Percentiles rank a stretch among this genome's conserved stretches.
Conservation (phyloP, 2,888 invertebrate genomes). For the Leptinotarsa haldemani region DNA sequence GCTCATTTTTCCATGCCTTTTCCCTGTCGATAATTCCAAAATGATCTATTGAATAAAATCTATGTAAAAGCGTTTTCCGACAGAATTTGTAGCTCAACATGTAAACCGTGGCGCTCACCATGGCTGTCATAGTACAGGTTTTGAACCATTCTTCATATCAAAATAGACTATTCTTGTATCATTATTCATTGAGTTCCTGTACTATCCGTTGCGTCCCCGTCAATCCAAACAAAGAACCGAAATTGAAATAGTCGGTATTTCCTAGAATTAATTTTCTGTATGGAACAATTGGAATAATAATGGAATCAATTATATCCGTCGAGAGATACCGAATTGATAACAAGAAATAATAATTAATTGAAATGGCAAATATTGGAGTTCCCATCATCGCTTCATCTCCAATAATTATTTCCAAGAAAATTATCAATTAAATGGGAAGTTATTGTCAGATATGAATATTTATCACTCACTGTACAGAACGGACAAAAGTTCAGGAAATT, state of each 20-base stretch:
- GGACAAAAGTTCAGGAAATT: background rate
- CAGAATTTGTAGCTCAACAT: too few species aligned
- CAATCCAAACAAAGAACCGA: slow-evolving; percentile 32
- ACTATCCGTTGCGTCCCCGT: background rate
- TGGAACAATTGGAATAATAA: slow-evolving; percentile 57
- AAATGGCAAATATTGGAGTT: slow-evolving; percentile 60
- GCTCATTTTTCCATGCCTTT: too few species aligned
- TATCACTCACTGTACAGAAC: slow-evolving; percentile 2
- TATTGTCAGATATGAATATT: slow-evolving; percentile 27
- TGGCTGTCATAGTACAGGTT: background rate
- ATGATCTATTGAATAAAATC: too few species aligned
- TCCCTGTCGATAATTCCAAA: too few species aligned
- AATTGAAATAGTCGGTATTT: slow-evolving; percentile 42
- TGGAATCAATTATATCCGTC: slow-evolving; percentile 62
- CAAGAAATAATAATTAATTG: slow-evolving; percentile 63
- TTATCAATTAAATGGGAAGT: slow-evolving; percentile 29
- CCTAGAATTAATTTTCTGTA: slow-evolving; percentile 44
- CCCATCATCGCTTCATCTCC: slow-evolving; percentile 49
- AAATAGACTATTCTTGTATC: background rate
- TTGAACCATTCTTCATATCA: background rate
- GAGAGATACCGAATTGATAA: slow-evolving; percentile 60
- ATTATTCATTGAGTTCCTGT: background rate
- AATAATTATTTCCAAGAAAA: slow-evolving; percentile 29
- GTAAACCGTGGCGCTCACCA: background rate
- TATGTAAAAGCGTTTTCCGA: too few species aligned